Evolutionary conservation across 1,140 invertebrate species (phyloP), one percentile per base, ranked within the genome.

Genomic region (Anadara kagoshimensis): DNA sequence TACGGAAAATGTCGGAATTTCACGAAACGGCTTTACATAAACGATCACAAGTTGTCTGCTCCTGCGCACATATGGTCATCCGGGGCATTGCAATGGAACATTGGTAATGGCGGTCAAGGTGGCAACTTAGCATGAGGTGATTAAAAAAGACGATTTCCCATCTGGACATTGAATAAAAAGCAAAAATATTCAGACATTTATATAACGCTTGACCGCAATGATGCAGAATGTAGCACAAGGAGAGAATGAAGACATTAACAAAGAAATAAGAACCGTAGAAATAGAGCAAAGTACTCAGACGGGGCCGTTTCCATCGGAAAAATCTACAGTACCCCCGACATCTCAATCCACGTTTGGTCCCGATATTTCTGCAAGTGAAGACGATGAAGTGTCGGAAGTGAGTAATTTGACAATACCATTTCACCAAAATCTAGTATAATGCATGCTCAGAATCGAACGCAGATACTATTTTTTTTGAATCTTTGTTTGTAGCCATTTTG

Each of bases 311-410:
- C 81, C 77, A 67, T 66, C 80, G 76, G 83, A 80, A 83, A 84
- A 84, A 81, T 79, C 83, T 79, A 77, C 94, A 91, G 93, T 93
- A 88, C 93, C 93, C 91, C 92, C 93, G 84, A 93, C 93, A 90
- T 79, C 90, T 74, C 93, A 93, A 90, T 93, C 94, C 80, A 93
- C 93, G 92, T 95, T 94, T 92, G 94, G 94, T 92, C 94, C 94
- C 90, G 95, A 96, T 91, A 93, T 95, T 89, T 96, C 95, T 80
- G 95, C 95, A 91, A 96, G 95, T 89, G 95, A 96, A 89, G 95
- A 96, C 90, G 95, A 96, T 89, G 95, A 95, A 90, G 94, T 95
- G 88, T 96, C 95, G 83, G 95, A 96, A 94, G 95, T 96, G 93
- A 84, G 71, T 74, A 74, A 36, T 7, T 36, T 36, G 29, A 36